Evolutionary conservation across 2,797 vertebrate species (phyloP), one percentile per base, ranked within the genome.

Genomic region (Phataginus tetradactyla): DNA sequence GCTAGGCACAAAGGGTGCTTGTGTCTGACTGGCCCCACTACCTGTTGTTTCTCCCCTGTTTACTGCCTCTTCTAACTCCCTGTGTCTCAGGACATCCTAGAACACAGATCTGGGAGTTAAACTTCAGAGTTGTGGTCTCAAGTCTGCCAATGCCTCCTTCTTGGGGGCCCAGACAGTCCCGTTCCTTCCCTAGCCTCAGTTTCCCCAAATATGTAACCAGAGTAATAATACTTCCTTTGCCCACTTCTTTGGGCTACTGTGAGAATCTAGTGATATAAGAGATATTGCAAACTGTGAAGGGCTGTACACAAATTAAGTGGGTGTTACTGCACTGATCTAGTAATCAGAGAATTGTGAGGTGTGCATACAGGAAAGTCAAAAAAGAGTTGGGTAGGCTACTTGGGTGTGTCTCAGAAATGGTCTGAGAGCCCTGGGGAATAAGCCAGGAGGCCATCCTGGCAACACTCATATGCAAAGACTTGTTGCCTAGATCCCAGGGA

Each of bases 161-260:
- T 25, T 23, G 59, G 72, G 39, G 34, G 39, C 27, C 37, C 15
- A 3, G 59, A 14, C 57, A 37, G 66, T 72, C 14, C 64, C 34
- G 91, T 64, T 69, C 51, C 68, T 64, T 55, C 20, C 69, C 37
- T 20, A 7, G 68, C 51, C 25, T 93, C 91, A 71, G 57, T 66
- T 88, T 92, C 37, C 63, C 78, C 6, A 0, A 45, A 53, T 59
- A 55, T 74, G 23, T 63, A 21, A 34, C 10, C 5, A 45, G 63
- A 57, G 4, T 37, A 17, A 1, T 61, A 32, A 32, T 5, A 2
- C 66, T 55, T 59, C 25, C 57, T 25, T 42, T 49, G 53, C 32
- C 69, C 2, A 0, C 20, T 37, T 64, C 39, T 5, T 66, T 29
- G 0, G 25, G 27, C 49, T 23, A 1, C 17, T 3, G 9, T 64